A percentile compares a stretch with the other conserved stretches of the same genome.
Conservation (phyloP, 2,888 invertebrate species). For the Ornithoptera priamus region DNA sequence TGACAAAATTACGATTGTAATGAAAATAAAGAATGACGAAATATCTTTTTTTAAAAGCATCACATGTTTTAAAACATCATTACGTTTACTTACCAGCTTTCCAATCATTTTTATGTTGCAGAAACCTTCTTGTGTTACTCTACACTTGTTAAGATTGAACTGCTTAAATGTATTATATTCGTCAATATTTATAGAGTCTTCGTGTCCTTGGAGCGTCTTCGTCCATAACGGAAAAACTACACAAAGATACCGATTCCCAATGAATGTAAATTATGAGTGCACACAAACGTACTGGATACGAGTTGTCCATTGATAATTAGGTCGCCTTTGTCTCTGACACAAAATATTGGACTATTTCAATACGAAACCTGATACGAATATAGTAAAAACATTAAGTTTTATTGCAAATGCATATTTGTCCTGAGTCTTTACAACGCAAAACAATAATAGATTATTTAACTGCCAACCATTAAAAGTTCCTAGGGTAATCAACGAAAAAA, state of each 20-base stretch:
- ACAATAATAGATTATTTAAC: too few species aligned
- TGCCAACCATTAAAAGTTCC: too few species aligned
- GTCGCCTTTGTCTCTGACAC: constrained; percentile 60
- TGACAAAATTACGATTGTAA: too few species aligned
- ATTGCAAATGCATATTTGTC: constrained; percentile 38
- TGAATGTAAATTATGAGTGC: constrained; percentile 69
- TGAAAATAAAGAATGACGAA: too few species aligned
- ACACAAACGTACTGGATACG: constrained; percentile 61
- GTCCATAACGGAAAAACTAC: constrained; percentile 69
- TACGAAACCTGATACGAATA: constrained; percentile 44
- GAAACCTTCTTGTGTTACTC: constrained; percentile 41
- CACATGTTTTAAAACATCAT: background rate
- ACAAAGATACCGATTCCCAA: constrained; percentile 64
- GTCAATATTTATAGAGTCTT: constrained; percentile 62
- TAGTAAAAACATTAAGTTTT: constrained; percentile 43
- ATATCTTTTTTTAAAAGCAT: too few species aligned
- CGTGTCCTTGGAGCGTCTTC: constrained; percentile 62
- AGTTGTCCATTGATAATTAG: constrained; percentile 67
- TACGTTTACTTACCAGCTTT: constrained; percentile 61
- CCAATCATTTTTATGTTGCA: constrained; percentile 52
- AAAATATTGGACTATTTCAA: constrained; percentile 47
- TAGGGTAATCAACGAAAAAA: too few species aligned
- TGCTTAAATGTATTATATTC: constrained; percentile 36
- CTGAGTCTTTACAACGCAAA: too few species aligned
- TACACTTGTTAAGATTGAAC: constrained; percentile 35